A percentile compares a stretch with the other conserved stretches of the same genome.
Conservation (phyloP, 2,113 vertebrate species). For the Entomyzon cyanotis region DNA sequence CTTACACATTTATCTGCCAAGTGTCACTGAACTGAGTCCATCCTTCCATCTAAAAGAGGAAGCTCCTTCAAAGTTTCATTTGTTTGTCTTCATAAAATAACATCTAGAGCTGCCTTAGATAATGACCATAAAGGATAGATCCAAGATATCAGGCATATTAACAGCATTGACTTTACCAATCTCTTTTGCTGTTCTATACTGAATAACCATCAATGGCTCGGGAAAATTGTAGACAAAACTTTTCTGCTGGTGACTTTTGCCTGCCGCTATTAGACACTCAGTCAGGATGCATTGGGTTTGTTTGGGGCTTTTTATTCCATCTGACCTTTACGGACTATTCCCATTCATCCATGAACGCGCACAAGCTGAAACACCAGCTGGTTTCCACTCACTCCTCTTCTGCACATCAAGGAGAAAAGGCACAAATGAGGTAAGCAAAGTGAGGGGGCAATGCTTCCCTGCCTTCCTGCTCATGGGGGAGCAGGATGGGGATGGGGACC, state of each 20-base stretch:
- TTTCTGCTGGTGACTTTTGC: not conserved
- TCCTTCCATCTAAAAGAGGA: not conserved
- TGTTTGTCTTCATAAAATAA: not conserved
- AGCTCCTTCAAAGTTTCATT: not conserved
- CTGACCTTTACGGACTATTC: not conserved
- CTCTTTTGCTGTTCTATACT: not conserved
- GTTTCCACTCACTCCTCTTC: not conserved
- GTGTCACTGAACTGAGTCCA: not conserved
- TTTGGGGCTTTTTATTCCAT: not conserved
- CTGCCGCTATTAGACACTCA: not conserved
- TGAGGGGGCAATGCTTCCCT: not conserved
- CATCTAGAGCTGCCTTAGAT: not conserved
- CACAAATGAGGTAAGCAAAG: rapidly evolving
- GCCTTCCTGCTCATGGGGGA: not conserved
- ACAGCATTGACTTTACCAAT: not conserved
- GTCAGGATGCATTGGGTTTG: not conserved
- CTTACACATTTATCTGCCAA: not conserved
- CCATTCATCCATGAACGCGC: not conserved
- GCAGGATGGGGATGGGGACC: not conserved
- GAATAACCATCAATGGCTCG: not conserved
- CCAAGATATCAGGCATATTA: not conserved
- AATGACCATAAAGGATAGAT: not conserved
- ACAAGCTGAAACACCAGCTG: not conserved
- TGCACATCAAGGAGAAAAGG: not conserved
- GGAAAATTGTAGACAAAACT: not conserved